A percentile compares a stretch with the other conserved stretches of the same genome.
Conservation (phyloP, 2,888 invertebrate species). For the Deilephila porcellus region DNA sequence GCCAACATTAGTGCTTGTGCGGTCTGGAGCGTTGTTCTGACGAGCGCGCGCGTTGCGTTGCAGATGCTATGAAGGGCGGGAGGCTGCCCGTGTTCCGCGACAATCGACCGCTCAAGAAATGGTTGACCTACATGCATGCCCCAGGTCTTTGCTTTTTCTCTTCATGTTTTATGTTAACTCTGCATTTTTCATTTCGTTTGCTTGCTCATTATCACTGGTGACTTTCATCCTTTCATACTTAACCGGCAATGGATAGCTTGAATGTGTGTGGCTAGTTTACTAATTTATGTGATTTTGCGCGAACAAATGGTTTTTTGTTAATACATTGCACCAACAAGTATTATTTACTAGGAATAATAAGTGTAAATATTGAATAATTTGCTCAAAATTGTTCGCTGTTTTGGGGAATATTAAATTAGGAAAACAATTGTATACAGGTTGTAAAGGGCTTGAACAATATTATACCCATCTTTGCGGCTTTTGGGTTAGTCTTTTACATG, state of each 20-base stretch:
- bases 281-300: neutral
- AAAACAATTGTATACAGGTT: too few species aligned
- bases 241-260: slow-evolving; percentile 12
- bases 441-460: too few species aligned
- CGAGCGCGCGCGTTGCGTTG: slow-evolving; percentile 66
- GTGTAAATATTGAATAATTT: neutral
- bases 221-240: neutral
- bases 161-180: slow-evolving; percentile 49
- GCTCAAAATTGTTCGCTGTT: too few species aligned
- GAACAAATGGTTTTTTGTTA: neutral
- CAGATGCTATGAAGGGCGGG: slow-evolving; percentile 76
- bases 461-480: too few species aligned
- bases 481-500: too few species aligned
- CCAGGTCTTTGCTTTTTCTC: slow-evolving; percentile 80
- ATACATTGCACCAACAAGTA: neutral
- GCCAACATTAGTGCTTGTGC: neutral
- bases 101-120: slow-evolving; percentile 79
- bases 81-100: slow-evolving; percentile 74
- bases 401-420: neutral
- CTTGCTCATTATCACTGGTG: slow-evolving; percentile 17
- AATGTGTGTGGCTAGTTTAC: neutral
- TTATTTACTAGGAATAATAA: neutral
- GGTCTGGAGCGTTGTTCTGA: slow-evolving; percentile 39
- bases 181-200: slow-evolving; percentile 26
- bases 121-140: slow-evolving; percentile 84